Percentiles rank a stretch among this genome's conserved stretches.
These are phyloP conservation scores for Caenorhabditis drosophilae DNA, from an alignment of 2,888 invertebrate species.

Conservation along the genomic window DNA sequence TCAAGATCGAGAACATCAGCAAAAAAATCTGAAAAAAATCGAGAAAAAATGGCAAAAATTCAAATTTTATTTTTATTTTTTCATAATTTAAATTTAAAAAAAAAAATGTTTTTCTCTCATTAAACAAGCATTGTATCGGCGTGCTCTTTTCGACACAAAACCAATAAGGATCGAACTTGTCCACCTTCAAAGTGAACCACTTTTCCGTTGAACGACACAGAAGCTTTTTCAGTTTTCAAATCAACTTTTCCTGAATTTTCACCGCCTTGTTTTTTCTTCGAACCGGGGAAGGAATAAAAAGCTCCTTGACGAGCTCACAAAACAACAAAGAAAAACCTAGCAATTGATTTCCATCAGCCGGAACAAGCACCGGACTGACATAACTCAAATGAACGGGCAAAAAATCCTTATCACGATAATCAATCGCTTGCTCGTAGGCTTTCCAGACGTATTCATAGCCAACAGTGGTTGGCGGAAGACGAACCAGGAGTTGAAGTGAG, in stretches of 20 bases:
- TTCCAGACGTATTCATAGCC: constrained; percentile 54
- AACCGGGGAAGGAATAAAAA: no score
- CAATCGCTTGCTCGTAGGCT: constrained; percentile 25
- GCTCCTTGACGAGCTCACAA: no score
- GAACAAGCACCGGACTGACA: constrained; percentile 45
- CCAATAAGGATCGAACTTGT: constrained; percentile 40
- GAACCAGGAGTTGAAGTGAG: constrained; percentile 43
- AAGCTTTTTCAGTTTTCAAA: constrained; percentile 49
- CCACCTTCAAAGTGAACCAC: constrained; percentile 41
- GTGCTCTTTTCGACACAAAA: constrained; percentile 50
- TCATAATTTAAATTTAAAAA: no score
- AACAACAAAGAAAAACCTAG: constrained; percentile 19
- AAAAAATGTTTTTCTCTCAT: no score
- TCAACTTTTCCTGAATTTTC: constrained; percentile 48
- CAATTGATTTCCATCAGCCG: constrained; percentile 22
- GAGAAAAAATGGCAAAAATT: no score
- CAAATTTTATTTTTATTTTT: no score
- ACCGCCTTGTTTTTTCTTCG: no score
- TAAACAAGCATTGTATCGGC: constrained; percentile 51
- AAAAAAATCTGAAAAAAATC: no score
- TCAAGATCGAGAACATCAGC: no score
- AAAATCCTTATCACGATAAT: constrained; percentile 47
- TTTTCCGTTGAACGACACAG: constrained; percentile 34
- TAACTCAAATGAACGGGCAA: constrained; percentile 51
- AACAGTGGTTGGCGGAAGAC: constrained; percentile 36